phyloP scores from a whole-genome alignment of 1,140 invertebrate species.

The Microplitis demolitor region DNA sequence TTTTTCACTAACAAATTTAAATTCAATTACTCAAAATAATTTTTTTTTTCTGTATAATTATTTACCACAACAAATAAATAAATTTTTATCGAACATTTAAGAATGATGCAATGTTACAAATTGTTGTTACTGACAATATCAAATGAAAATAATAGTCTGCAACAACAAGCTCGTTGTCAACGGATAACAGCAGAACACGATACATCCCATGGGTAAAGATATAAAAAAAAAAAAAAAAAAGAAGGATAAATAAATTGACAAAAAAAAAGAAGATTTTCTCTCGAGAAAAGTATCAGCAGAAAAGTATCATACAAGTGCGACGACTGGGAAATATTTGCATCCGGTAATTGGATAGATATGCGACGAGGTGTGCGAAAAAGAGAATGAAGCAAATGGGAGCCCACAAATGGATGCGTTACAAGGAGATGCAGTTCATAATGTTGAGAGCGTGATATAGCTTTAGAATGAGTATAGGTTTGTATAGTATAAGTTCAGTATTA shows the following conservation, averaged over 20 bases:
- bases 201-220: neutral
- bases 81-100: too few species aligned
- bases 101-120: too few species aligned
- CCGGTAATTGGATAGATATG: slow-evolving; percentile 38
- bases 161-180: too few species aligned
- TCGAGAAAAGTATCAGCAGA: slow-evolving; percentile 17
- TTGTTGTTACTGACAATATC: too few species aligned
- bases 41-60: too few species aligned
- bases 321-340: slow-evolving; percentile 35
- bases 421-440: too few species aligned
- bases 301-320: neutral
- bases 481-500: neutral
- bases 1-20: too few species aligned
- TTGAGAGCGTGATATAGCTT: too few species aligned
- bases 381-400: neutral
- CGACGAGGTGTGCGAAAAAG: slow-evolving; percentile 10
- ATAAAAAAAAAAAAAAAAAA: slow-evolving; percentile 5
- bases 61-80: too few species aligned
- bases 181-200: neutral
- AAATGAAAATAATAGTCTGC: too few species aligned
- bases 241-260: neutral
- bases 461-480: neutral
- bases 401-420: neutral
- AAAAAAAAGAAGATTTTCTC: neutral
- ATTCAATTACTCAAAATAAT: too few species aligned